phyloP scores from a whole-genome alignment of 2,113 vertebrate species.

The Oenanthe melanoleuca region DNA sequence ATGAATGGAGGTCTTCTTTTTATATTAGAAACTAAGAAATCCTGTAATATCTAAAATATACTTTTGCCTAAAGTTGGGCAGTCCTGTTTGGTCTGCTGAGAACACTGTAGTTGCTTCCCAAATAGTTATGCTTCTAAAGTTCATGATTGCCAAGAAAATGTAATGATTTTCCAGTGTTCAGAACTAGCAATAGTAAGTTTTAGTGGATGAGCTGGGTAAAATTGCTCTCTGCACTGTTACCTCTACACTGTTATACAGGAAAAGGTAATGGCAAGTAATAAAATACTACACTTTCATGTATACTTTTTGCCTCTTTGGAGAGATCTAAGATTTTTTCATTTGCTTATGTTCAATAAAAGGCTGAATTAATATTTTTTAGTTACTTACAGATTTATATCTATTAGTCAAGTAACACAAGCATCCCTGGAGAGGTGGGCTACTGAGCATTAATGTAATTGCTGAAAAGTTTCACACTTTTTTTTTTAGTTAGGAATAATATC shows the following conservation, averaged over 20 bases:
- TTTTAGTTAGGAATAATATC: conserved; percentile 2
- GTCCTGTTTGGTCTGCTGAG: neutral
- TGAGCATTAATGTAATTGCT: conserved; percentile 35
- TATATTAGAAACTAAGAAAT: neutral
- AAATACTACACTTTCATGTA: neutral
- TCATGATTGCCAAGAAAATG: neutral
- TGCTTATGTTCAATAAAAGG: neutral
- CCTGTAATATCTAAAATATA: neutral
- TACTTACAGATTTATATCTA: neutral
- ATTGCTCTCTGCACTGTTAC: neutral
- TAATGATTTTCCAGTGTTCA: neutral
- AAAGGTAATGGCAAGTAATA: neutral
- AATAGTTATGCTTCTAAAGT: neutral
- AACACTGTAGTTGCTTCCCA: neutral
- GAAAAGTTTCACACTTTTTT: conserved; percentile 39
- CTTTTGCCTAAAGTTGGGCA: neutral
- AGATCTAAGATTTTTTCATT: neutral
- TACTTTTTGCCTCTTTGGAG: neutral
- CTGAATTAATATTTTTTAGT: conserved; percentile 8
- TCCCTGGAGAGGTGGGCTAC: neutral
- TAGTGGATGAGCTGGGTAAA: neutral
- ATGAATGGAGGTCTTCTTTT: neutral
- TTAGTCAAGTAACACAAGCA: neutral
- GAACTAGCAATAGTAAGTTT: neutral
- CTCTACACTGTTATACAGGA: neutral